Evolutionary conservation across 2,888 invertebrate species (phyloP).

Genomic region (Xanthia icteritia): DNA sequence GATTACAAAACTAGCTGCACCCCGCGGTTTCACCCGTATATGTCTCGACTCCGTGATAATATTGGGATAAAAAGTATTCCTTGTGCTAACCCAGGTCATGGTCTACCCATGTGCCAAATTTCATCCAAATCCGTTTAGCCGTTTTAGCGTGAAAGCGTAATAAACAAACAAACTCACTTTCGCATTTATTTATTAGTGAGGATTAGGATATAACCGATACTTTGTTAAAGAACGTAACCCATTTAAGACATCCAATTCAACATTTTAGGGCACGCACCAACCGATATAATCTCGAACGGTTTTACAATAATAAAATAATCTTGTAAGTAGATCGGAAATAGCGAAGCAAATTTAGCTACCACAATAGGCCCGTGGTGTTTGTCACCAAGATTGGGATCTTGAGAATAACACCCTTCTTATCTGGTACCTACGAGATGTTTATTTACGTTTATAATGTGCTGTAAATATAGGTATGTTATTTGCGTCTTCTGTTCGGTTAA

Average conservation of each 20-base stretch:
- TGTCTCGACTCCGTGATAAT: too few relatives aligned
- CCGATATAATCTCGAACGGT: conserved; percentile 74
- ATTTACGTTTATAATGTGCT: conserved; percentile 74
- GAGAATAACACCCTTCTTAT: conserved; percentile 83
- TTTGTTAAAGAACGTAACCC: conserved; percentile 29
- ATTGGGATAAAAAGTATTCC: too few relatives aligned
- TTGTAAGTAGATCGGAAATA: conserved; percentile 87
- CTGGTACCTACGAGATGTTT: conserved; percentile 80
- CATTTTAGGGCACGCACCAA: conserved; percentile 68
- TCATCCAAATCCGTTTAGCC: too few relatives aligned
- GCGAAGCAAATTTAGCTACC: conserved; percentile 89
- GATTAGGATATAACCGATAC: background rate
- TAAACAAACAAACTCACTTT: too few relatives aligned
- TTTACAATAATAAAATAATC: conserved; percentile 87
- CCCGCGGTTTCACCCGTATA: too few relatives aligned
- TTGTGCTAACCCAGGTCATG: too few relatives aligned
- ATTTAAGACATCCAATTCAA: conserved; percentile 55
- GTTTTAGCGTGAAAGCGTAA: too few relatives aligned
- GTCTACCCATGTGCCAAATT: too few relatives aligned
- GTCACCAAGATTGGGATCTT: conserved; percentile 86
- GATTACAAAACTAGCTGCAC: background rate
- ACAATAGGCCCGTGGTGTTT: conserved; percentile 88
- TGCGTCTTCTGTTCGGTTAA: conserved; percentile 13
- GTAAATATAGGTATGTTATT: conserved; percentile 43
- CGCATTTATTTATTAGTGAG: too few relatives aligned